These are phyloP conservation scores for Ferrisia virgata DNA, from an alignment of 2,888 invertebrate species.

Conservation along the genomic window DNA sequence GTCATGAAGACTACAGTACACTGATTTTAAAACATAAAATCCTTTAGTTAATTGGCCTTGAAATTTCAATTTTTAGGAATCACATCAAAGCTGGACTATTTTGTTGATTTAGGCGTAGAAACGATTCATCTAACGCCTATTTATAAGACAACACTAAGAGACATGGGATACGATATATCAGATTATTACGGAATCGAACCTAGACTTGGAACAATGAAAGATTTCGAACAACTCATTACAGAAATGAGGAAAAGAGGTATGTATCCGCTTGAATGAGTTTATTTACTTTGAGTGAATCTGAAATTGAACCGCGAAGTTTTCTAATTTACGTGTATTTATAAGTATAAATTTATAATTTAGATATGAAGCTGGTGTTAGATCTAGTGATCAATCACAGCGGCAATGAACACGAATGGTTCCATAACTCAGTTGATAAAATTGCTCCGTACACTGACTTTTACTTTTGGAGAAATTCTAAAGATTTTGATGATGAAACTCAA, in stretches of 20 bases:
- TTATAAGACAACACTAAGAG: neutral
- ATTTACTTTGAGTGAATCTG: no score
- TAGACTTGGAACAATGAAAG: neutral
- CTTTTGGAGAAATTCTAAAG: constrained; percentile 59
- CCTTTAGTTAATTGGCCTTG: no score
- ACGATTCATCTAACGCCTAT: neutral
- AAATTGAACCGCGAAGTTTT: no score
- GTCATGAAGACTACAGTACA: neutral
- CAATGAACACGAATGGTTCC: neutral
- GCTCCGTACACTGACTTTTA: constrained; percentile 56
- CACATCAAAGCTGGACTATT: neutral
- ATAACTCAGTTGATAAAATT: constrained; percentile 51
- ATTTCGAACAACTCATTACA: neutral
- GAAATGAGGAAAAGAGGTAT: neutral
- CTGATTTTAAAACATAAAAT: neutral
- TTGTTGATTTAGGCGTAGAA: neutral
- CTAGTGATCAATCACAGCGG: neutral
- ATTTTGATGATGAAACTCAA: constrained; percentile 52
- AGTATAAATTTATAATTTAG: neutral
- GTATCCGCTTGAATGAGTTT: no score
- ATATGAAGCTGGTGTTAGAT: neutral
- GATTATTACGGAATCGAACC: neutral
- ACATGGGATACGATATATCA: neutral
- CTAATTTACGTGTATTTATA: neutral
- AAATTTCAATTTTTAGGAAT: neutral